Evolutionary conservation across 1,140 invertebrate genomes (phyloP).

Genomic region (Anadara kagoshimensis): DNA sequence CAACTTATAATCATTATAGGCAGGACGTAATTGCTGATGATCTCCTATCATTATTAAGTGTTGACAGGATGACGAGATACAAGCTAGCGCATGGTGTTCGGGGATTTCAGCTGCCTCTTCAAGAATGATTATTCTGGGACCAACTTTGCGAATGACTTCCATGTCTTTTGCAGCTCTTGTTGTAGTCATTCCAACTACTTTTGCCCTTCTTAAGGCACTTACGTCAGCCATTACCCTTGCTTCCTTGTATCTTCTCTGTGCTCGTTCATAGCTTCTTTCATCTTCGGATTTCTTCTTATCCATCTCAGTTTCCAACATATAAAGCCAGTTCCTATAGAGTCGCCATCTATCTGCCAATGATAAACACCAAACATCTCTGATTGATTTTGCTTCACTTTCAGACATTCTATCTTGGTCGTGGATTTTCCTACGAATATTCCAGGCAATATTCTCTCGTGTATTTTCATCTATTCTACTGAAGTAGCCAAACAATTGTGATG

Average conservation of each 20-base stretch:
- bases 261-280: constrained; percentile 34
- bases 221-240: constrained; percentile 41
- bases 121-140: constrained; percentile 60
- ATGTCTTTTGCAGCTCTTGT: constrained; percentile 60
- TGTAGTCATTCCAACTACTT: constrained; percentile 68
- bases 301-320: constrained; percentile 23
- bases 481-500: too few species aligned
- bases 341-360: constrained; percentile 61
- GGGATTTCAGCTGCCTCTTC: constrained; percentile 69
- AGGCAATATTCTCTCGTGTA: neutral
- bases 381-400: constrained; percentile 11
- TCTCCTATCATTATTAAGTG: constrained; percentile 91
- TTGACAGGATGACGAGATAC: constrained; percentile 80
- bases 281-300: constrained; percentile 9
- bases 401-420: constrained; percentile 12
- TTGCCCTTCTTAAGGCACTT: constrained; percentile 55
- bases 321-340: constrained; percentile 65
- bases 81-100: constrained; percentile 63
- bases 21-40: constrained; percentile 75
- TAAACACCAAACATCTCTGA: constrained; percentile 56
- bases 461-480: neutral
- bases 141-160: constrained; percentile 39
- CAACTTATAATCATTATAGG: constrained; percentile 64
- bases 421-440: neutral
- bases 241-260: constrained; percentile 35